Evolutionary conservation across 2,888 invertebrate genomes (phyloP), one percentile per base, ranked within the genome.

Genomic region (Maniola hyperantus): DNA sequence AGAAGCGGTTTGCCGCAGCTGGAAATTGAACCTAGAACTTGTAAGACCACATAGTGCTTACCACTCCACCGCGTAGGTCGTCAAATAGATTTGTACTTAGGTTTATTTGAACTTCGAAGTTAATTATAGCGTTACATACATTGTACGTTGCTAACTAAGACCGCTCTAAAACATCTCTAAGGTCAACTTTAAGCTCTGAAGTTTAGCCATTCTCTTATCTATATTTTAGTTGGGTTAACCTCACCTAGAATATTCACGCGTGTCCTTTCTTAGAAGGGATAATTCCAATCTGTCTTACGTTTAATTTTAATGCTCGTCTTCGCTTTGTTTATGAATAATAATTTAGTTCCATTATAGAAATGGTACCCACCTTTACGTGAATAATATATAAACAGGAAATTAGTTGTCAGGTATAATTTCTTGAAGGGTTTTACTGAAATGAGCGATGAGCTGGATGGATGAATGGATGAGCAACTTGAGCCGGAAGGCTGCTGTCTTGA

Each of bases 181-280:
- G 13, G 33, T 34, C 33, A 33, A 53, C 26, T 11, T 13, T 53
- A 53, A 53, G 33, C 26, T 53, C 7, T 53, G 6, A 53, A 53
- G 53, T 53, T 53, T n/a, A n/a, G 26, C 53, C 53, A n/a, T 51
- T 33, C 51, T 11, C 51, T 51, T 51, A 51, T 51, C 51, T 7
- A 51, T 33, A 53, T 53, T 53, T 53, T 53, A 53, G 53, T 34
- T 53, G n/a, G 33, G 33, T 6, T 53, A 13, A 11, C 53, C 13
- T 42, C 13, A 15, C 44, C 6, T n/a, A 42, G 42, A 42, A 42
- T 13, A 51, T 33, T 10, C 33, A 53, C 11, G 20, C 10, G 26
- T 6, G 51, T 8, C 34, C 53, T 46, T 53, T 53, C n/a, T 33
- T n/a, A n/a, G 33, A 33, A 33, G 33, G 33, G 53, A 53, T 53